Base-by-base conservation (phyloP, 2,888 invertebrate genomes). In the Zygothrica quintamaculata region DNA sequence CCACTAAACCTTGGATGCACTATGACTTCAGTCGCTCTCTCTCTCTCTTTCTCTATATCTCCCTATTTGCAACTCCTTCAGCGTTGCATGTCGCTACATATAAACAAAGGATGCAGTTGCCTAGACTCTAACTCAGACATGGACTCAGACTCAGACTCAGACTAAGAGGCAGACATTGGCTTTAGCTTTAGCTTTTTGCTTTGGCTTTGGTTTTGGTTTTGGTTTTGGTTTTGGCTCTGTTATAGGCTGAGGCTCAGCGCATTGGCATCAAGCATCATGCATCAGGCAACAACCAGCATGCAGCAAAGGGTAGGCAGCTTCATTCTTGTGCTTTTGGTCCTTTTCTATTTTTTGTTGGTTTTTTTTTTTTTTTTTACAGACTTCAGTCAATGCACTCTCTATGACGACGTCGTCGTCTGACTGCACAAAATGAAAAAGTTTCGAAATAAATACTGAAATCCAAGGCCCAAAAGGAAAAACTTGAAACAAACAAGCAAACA, bases 341-440 rank as follows among this genome's bases (percentile, higher is more conserved):
- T 59, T 59, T 59, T 56, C 13, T 39, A 12, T 48, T 42, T 52
- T 55, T 60, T 59, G 34, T 47, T 40, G 56, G 51, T 47, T 56
- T 61, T 52, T 77, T 60, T 70, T 70, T 37, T 61, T 56, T 34
- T 56, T 68, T 71, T 69, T 62, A 50, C 58, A 78, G 87, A 74
- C 85, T 87, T 84, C 87, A 88, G 86, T 88, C 88, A 87, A 85
- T 87, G 86, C 86, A 87, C 86, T 87, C 84, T 87, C 88, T 86
- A 88, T 84, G 86, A 81, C 72, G 77, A 80, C 77, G 82, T 72
- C 77, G 82, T 72, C 84, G 87, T 87, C 81, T 87, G 87, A 85
- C 82, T 87, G 88, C 80, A 88, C 86, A 77, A 86, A 86, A 86
- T 79, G 87, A 87, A 88, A 88, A 87, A 87, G 71, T 84, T 87